These are phyloP conservation scores for Tragelaphus scriptus DNA, from an alignment of 2,113 vertebrate genomes.

Conservation along the genomic window DNA sequence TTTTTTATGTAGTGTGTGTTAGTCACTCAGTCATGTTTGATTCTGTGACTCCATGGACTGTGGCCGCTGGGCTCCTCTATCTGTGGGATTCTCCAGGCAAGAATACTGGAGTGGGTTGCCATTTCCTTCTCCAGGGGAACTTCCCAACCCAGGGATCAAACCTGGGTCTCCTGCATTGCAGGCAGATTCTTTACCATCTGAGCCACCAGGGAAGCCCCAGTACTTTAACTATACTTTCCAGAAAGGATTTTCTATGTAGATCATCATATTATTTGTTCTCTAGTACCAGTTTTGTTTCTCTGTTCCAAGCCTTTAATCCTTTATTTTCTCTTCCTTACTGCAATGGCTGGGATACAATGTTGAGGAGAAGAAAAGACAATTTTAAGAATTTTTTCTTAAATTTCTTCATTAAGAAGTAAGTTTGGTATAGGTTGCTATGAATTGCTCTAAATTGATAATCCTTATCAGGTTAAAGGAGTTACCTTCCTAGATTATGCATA, in stretches of 20 bases:
- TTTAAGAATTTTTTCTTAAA: background rate
- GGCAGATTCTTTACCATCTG: background rate
- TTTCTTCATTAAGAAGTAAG: background rate
- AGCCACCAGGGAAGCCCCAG: background rate
- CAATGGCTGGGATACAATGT: background rate
- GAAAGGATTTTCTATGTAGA: background rate
- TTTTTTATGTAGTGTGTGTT: background rate
- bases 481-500: background rate
- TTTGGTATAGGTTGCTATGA: background rate
- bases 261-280: background rate
- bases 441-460: background rate
- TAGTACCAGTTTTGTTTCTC: background rate
- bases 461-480: background rate
- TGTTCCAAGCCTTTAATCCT: background rate
- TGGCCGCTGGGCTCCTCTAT: background rate
- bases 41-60: background rate
- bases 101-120: background rate
- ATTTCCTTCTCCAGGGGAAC: background rate
- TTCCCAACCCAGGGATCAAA: background rate
- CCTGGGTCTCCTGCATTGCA: background rate
- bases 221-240: background rate
- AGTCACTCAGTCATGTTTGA: background rate
- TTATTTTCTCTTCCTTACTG: background rate
- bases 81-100: background rate
- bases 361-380: background rate